Evolutionary conservation across 2,888 invertebrate genomes (phyloP).

Genomic region (Achlya flavicornis): DNA sequence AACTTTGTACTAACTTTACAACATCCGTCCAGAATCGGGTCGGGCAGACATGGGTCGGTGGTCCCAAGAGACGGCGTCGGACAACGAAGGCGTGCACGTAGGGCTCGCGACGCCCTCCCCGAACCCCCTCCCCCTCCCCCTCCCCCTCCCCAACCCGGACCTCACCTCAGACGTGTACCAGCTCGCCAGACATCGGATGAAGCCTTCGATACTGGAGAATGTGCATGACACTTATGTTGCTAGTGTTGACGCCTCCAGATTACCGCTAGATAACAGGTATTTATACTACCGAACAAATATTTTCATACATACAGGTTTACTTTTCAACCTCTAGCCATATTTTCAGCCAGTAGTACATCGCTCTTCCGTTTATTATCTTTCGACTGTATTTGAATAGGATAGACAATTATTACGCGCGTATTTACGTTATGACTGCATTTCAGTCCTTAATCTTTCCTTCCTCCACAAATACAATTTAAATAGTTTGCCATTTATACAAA

Average conservation of each 20-base stretch:
- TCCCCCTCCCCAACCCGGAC: conserved; percentile 92
- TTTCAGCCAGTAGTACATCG: too few species aligned
- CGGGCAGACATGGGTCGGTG: conserved; percentile 83
- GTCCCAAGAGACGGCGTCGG: conserved; percentile 92
- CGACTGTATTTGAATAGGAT: too few species aligned
- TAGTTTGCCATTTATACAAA: too few species aligned
- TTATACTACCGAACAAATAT: background rate
- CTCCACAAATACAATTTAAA: too few species aligned
- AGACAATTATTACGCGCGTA: too few species aligned
- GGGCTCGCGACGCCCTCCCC: conserved; percentile 71
- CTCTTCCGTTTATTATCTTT: too few species aligned
- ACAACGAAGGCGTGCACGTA: conserved; percentile 84
- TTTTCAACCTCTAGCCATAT: too few species aligned
- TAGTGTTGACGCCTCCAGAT: conserved; percentile 68
- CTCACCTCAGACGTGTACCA: conserved; percentile 86
- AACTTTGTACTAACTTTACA: background rate
- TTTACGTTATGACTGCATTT: too few species aligned
- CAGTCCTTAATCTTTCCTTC: too few species aligned
- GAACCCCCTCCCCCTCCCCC: conserved; percentile 86
- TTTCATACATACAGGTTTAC: background rate
- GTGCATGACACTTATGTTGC: conserved; percentile 84
- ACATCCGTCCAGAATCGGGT: conserved; percentile 45
- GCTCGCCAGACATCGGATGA: conserved; percentile 78
- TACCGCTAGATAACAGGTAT: conserved; percentile 75
- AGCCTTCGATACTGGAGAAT: conserved; percentile 84